Evolutionary conservation across 2,797 vertebrate genomes (phyloP).

Genomic region (Artibeus lituratus): DNA sequence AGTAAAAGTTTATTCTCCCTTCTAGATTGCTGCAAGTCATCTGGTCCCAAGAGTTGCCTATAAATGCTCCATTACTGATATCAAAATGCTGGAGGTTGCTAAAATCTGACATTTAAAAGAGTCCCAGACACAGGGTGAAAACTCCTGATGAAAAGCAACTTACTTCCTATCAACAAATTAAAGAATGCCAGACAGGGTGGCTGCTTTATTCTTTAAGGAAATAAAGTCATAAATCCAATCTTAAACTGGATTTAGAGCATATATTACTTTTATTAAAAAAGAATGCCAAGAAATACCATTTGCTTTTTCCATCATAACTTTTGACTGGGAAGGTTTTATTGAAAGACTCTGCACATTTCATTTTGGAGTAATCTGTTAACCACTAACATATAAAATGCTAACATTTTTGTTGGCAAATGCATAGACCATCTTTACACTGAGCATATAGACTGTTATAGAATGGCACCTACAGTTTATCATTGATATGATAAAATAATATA

Average conservation of each 20-base stretch:
- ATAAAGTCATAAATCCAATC: background rate
- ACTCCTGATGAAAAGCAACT: background rate
- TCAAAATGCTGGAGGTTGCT: background rate
- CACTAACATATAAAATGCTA: background rate
- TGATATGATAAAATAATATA: background rate
- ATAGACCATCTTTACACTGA: background rate
- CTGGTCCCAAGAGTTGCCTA: background rate
- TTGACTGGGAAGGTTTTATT: background rate
- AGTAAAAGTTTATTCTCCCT: background rate
- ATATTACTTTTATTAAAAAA: background rate
- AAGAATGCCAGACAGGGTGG: background rate
- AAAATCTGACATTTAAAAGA: background rate
- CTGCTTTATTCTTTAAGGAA: background rate
- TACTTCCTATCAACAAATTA: background rate
- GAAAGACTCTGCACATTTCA: background rate
- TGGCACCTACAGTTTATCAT: background rate
- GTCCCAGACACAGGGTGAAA: background rate
- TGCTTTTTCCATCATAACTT: background rate
- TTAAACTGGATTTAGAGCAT: background rate
- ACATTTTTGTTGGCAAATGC: background rate
- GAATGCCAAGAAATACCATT: background rate
- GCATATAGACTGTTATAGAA: background rate
- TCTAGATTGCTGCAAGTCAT: background rate
- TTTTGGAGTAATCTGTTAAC: background rate
- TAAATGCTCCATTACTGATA: background rate